A percentile compares a stretch with the other conserved stretches of the same genome.
phyloP scores from a whole-genome alignment of 2,888 invertebrate genomes.

The Frankliniella intonsa region DNA sequence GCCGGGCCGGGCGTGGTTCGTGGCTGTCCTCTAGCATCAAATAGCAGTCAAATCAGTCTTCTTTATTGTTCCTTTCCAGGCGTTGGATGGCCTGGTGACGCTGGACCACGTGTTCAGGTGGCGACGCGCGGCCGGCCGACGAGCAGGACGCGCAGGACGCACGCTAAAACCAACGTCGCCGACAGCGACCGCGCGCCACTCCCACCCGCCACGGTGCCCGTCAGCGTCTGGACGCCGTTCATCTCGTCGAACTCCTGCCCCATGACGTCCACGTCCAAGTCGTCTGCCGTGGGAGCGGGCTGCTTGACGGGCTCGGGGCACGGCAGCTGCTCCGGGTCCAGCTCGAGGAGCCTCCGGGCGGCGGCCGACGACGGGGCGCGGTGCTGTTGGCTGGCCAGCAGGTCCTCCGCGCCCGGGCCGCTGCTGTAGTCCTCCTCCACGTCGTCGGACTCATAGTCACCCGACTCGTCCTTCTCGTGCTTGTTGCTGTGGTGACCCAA shows the following conservation, averaged over 20 bases:
- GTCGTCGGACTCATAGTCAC: neutral
- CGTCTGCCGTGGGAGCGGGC: neutral
- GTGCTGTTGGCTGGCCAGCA: neutral
- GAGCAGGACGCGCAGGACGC: neutral
- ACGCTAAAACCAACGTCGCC: neutral
- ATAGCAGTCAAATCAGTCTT: slow-evolving; percentile 4
- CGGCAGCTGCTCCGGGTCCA: slow-evolving; percentile 14
- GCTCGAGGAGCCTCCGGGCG: neutral
- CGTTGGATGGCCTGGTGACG: neutral
- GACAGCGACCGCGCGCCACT: neutral
- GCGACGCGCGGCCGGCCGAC: neutral
- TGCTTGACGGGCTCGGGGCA: slow-evolving; percentile 8
- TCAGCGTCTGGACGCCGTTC: slow-evolving; percentile 11
- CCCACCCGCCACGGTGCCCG: neutral
- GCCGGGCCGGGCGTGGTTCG: no score
- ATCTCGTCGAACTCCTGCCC: slow-evolving; percentile 12
- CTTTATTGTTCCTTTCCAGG: neutral
- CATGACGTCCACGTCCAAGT: neutral
- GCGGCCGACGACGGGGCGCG: neutral
- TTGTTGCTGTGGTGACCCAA: neutral
- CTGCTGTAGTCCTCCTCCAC: neutral
- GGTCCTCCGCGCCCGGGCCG: neutral
- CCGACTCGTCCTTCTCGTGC: neutral
- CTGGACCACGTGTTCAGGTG: neutral
- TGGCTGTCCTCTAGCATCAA: neutral